phyloP scores from a whole-genome alignment of 2,797 vertebrate species.

The Ambastaia sidthimunki region DNA sequence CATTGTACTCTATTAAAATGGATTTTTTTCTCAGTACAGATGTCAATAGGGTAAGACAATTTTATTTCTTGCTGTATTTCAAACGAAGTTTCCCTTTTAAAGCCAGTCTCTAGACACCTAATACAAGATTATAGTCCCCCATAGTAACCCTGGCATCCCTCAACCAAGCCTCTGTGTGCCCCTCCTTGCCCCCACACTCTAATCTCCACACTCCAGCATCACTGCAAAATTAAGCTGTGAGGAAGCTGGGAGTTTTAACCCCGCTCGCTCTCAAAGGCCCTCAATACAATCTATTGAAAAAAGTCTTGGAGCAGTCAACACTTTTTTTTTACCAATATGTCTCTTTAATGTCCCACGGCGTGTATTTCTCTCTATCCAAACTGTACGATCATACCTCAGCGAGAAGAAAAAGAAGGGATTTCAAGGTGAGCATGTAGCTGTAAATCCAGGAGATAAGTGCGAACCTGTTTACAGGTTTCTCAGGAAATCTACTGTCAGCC shows the following conservation, averaged over 20 bases:
- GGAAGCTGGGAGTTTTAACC: slow-evolving; percentile 69
- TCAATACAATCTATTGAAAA: slow-evolving; percentile 65
- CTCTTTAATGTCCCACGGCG: slow-evolving; percentile 27
- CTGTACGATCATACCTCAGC: slow-evolving; percentile 27
- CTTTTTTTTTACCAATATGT: slow-evolving; percentile 50
- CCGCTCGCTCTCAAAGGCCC: slow-evolving; percentile 62
- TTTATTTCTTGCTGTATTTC: slow-evolving; percentile 59
- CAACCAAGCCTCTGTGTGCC: slow-evolving; percentile 49
- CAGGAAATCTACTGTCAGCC: slow-evolving; percentile 55
- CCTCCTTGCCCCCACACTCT: slow-evolving; percentile 64
- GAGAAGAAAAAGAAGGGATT: slow-evolving; percentile 32
- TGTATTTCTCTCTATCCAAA: slow-evolving; percentile 4
- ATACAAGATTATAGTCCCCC: slow-evolving; percentile 68
- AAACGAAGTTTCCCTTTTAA: slow-evolving; percentile 57
- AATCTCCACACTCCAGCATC: slow-evolving; percentile 74
- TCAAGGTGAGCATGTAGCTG: slow-evolving; percentile 51
- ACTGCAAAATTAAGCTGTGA: slow-evolving; percentile 75
- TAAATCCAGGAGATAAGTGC: slow-evolving; percentile 52
- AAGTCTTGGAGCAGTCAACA: slow-evolving; percentile 59
- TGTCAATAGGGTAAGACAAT: slow-evolving; percentile 62
- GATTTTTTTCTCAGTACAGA: slow-evolving; percentile 57
- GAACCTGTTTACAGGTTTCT: slow-evolving; percentile 55
- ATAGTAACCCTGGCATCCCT: slow-evolving; percentile 68
- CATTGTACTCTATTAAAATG: slow-evolving; percentile 52
- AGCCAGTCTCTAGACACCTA: slow-evolving; percentile 59